Evolutionary conservation across 2,888 invertebrate genomes (phyloP), one percentile per base, ranked within the genome.

Genomic region (Cosmia pyralina): DNA sequence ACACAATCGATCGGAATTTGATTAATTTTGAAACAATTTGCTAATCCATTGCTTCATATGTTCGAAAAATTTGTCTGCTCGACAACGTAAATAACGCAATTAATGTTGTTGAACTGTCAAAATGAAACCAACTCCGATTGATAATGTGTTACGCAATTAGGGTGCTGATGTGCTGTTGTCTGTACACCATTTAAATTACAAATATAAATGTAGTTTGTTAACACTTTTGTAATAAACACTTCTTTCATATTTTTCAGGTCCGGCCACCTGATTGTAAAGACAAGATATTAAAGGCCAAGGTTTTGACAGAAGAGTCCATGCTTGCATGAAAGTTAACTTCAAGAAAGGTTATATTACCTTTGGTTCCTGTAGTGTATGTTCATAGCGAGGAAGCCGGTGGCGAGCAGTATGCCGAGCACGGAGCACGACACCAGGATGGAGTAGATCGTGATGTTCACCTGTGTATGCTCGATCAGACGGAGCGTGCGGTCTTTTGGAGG

Each of bases 311-410:
- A n/a, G 5, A n/a, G 48, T 13, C 28, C 0, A 58, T 34, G 46
- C 11, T 10, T 38, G 34, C n/a, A 46, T 34, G 13, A n/a, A n/a
- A 38, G 6, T n/a, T 19, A 41, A 52, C n/a, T 17, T 22, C 13
- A 4, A 46, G 0, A 11, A 58, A 2, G n/a, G 2, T 8, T 15
- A 2, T 15, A 11, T 17, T 69, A 98, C 98, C 99, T 98, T 95
- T 99, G 99, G 95, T 99, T 99, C 79, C 99, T 97, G 92, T 98
- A 99, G 92, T 98, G 98, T 81, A 99, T 98, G 94, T 99, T 99
- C 96, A 99, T 98, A 66, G 98, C 98, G 58, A 99, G 97, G 94
- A 99, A 99, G 53, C 98, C 97, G 17, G 98, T 97, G 11, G 99
- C 99, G 92, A 99, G 97, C 60, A 99, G 96, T 81, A 99, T 99